Evolutionary conservation across 2,113 vertebrate species (phyloP).

Genomic region (Equus przewalskii): DNA sequence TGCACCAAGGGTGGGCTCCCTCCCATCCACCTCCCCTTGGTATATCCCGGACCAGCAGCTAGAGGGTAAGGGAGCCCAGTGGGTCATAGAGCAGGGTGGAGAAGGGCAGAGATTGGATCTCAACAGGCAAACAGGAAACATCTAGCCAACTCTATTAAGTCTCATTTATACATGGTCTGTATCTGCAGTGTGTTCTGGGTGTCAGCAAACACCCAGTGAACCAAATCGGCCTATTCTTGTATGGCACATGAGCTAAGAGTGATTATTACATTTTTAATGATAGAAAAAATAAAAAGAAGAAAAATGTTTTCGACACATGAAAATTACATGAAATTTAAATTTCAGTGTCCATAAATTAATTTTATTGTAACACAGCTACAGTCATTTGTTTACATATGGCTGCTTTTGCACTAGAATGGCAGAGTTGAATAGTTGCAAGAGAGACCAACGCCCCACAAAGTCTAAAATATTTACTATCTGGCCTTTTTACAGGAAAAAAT

Average conservation of each 20-base stretch:
- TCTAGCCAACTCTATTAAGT: not conserved
- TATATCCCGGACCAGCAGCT: not conserved
- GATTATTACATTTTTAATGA: not conserved
- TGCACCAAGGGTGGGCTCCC: not conserved
- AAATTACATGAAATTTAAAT: not conserved
- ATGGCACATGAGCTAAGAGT: not conserved
- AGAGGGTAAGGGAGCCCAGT: not conserved
- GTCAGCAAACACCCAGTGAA: not conserved
- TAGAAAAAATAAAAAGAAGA: not conserved
- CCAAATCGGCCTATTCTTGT: not conserved
- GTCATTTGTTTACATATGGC: not conserved
- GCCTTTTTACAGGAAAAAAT: not conserved
- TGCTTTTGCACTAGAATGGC: not conserved
- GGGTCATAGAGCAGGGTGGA: not conserved
- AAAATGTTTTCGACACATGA: not conserved
- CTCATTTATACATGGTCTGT: not conserved
- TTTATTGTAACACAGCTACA: not conserved
- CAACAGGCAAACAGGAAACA: not conserved
- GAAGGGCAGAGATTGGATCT: not conserved
- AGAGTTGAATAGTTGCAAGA: not conserved
- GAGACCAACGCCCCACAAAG: not conserved
- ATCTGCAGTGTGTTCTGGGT: not conserved
- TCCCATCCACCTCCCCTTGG: not conserved
- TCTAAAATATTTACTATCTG: not conserved
- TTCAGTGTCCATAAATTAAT: not conserved